Evolutionary conservation across 2,113 vertebrate genomes (phyloP).

Genomic region (Delphinapterus leucas): DNA sequence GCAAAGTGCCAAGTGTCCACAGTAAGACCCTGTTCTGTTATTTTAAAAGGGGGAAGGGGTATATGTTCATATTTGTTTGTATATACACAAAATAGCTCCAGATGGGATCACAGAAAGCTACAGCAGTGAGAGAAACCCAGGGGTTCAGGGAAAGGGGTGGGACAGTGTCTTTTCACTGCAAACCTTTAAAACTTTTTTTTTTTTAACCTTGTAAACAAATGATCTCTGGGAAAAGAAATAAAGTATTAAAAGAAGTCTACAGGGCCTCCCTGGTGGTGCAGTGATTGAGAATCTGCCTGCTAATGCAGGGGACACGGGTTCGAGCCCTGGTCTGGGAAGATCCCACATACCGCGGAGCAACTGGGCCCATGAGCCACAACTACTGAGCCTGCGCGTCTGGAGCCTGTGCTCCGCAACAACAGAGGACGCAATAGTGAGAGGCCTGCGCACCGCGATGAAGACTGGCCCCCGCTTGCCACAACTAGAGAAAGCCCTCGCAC

Average conservation of each 20-base stretch:
- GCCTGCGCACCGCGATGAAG: no score
- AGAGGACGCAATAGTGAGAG: no score
- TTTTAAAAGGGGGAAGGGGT: not conserved
- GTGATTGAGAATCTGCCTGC: no score
- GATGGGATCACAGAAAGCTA: not conserved
- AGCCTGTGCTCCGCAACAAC: no score
- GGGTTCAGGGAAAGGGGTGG: accelerated
- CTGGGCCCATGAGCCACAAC: no score
- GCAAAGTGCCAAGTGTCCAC: not conserved
- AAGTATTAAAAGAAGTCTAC: not conserved
- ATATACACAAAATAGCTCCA: not conserved
- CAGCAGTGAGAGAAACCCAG: not conserved
- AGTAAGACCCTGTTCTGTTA: not conserved
- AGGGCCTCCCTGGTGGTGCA: no score
- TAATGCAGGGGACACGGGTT: no score
- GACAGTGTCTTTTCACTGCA: not conserved
- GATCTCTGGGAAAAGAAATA: not conserved
- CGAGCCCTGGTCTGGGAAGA: no score
- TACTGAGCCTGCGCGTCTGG: no score
- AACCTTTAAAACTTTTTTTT: not conserved
- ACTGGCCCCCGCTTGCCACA: no score
- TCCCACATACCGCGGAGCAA: no score
- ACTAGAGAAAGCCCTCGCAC: no score
- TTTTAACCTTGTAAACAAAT: not conserved
- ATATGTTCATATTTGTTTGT: not conserved